phyloP scores from a whole-genome alignment of 2,888 invertebrate genomes.

The Xestia sexstrigata region DNA sequence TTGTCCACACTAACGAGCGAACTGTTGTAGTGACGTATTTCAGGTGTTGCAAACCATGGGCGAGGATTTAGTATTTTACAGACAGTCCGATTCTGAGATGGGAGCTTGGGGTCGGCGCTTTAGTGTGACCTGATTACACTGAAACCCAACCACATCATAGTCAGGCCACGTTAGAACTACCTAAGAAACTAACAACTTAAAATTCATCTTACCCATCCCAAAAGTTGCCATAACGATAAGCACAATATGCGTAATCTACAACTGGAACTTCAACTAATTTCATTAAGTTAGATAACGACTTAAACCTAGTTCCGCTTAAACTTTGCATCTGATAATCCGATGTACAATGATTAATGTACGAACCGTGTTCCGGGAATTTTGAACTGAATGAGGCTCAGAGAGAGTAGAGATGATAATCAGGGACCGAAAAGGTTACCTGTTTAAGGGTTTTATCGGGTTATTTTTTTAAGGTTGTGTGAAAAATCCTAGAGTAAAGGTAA shows the following conservation, averaged over 20 bases:
- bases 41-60: no score
- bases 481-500: no score
- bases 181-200: neutral
- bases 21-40: no score
- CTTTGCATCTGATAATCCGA: conserved; percentile 49
- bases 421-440: neutral
- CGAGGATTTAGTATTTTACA: no score
- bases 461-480: no score
- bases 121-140: neutral
- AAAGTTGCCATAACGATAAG: conserved; percentile 14
- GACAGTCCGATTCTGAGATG: no score
- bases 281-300: conserved; percentile 50
- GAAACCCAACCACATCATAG: neutral
- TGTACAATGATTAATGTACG: conserved; percentile 48
- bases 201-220: conserved; percentile 10
- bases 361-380: conserved; percentile 10
- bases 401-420: neutral
- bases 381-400: neutral
- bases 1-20: no score
- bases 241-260: conserved; percentile 42
- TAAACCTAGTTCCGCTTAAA: conserved; percentile 50
- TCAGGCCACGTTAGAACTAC: neutral
- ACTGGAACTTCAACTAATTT: conserved; percentile 50
- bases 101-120: no score
- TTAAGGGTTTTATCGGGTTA: no score